Evolutionary conservation across 2,113 vertebrate species (phyloP).

Genomic region (Neogobius melanostomus): DNA sequence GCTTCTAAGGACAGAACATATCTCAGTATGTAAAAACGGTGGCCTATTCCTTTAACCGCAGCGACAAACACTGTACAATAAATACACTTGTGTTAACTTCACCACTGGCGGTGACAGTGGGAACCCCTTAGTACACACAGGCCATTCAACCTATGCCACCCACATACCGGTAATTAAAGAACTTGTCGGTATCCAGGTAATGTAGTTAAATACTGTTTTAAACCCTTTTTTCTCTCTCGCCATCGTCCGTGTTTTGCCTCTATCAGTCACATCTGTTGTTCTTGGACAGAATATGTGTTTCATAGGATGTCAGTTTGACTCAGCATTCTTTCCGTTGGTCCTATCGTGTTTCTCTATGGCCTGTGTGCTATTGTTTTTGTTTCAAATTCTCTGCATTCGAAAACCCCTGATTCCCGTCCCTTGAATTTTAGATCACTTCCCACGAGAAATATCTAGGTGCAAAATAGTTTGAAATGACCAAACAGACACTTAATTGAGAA

Average conservation of each 20-base stretch:
- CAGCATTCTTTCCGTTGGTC: conserved; percentile 30
- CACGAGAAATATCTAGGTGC: background rate
- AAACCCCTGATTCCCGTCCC: background rate
- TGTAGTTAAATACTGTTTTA: background rate
- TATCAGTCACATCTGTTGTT: conserved; percentile 20
- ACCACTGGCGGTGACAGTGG: too few species aligned
- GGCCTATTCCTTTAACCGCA: too few species aligned
- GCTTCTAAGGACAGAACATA: too few species aligned
- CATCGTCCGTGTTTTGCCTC: background rate
- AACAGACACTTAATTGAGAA: background rate
- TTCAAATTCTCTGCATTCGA: conserved; percentile 4
- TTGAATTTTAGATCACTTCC: background rate
- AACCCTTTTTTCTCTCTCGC: background rate
- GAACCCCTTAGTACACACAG: too few species aligned
- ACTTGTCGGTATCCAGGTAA: too few species aligned
- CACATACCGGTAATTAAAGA: too few species aligned
- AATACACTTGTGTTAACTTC: too few species aligned
- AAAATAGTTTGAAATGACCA: background rate
- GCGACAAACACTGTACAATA: too few species aligned
- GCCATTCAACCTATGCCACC: too few species aligned
- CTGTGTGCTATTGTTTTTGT: background rate
- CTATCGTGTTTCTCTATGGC: conserved; percentile 4
- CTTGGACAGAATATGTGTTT: conserved; percentile 32
- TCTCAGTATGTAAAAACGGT: too few species aligned
- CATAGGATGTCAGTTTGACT: conserved; percentile 33